These are phyloP conservation scores for Chaetogeoica ovagalla DNA, from an alignment of 2,888 invertebrate genomes.

Conservation along the genomic window DNA sequence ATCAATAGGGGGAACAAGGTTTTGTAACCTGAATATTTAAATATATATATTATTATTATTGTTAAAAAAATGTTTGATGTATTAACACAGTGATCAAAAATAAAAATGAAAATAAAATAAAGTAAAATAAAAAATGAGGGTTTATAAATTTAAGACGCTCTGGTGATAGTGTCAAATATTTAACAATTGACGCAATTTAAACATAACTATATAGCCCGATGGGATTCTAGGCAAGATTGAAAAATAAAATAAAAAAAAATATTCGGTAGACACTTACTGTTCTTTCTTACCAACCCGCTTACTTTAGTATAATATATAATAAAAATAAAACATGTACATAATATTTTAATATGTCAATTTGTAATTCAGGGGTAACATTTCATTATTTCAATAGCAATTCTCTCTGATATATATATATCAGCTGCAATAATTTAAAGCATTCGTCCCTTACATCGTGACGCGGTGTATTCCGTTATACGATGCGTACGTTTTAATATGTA, in stretches of 20 bases:
- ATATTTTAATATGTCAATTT: conserved; percentile 25
- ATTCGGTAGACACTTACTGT: conserved; percentile 38
- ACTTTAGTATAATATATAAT: conserved; percentile 28
- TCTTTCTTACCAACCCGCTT: conserved; percentile 52
- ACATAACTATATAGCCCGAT: conserved; percentile 15
- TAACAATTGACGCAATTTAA: conserved; percentile 27
- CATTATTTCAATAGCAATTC: conserved; percentile 13
- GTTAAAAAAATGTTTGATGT: conserved; percentile 38
- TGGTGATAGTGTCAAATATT: conserved; percentile 36
- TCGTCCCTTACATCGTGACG: no score
- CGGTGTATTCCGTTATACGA: no score
- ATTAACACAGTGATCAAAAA: conserved; percentile 52
- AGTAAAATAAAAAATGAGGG: conserved; percentile 24
- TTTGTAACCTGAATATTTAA: conserved; percentile 34
- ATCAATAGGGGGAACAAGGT: conserved; percentile 51
- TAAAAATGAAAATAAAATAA: no score
- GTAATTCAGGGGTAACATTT: conserved; percentile 35
- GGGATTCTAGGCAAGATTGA: conserved; percentile 50
- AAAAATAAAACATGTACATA: conserved; percentile 13
- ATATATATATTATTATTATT: conserved; percentile 49
- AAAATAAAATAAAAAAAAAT: background rate
- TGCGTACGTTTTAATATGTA: no score
- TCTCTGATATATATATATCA: background rate
- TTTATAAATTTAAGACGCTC: conserved; percentile 38
- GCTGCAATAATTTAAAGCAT: conserved; percentile 25